Evolutionary conservation across 2,797 vertebrate genomes (phyloP).

Genomic region (Rhodeus uyekii): DNA sequence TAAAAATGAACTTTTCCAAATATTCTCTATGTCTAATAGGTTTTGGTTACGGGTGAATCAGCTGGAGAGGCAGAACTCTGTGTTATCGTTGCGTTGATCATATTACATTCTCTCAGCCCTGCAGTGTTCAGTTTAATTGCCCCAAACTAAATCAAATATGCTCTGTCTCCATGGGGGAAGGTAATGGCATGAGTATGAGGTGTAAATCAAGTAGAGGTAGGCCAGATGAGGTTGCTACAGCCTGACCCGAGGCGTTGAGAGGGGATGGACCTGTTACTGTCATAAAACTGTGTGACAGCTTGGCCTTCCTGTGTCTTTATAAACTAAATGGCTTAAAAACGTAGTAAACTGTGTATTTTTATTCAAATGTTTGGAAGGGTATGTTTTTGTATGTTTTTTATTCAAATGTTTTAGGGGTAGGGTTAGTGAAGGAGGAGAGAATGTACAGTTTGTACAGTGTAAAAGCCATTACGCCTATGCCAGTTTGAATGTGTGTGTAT

Average conservation of each 20-base stretch:
- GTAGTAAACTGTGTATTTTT: too few relatives aligned
- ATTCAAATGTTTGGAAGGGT: too few relatives aligned
- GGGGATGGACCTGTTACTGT: conserved; percentile 70
- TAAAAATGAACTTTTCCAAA: not conserved
- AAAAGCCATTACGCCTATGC: too few relatives aligned
- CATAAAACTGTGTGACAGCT: conserved; percentile 69
- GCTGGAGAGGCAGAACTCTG: conserved; percentile 28
- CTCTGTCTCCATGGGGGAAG: conserved; percentile 45
- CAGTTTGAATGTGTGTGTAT: too few relatives aligned
- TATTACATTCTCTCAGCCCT: conserved; percentile 58
- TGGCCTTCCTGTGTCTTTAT: too few relatives aligned
- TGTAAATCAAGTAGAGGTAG: conserved; percentile 67
- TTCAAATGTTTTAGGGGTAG: too few relatives aligned
- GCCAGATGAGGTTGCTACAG: conserved; percentile 49
- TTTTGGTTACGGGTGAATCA: conserved; percentile 2
- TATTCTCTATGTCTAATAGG: not conserved
- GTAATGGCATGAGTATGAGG: conserved; percentile 48
- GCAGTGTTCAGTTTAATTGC: conserved; percentile 71
- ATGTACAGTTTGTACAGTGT: too few relatives aligned
- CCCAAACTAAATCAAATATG: conserved; percentile 67
- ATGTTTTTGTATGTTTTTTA: too few relatives aligned
- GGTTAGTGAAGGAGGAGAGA: too few relatives aligned
- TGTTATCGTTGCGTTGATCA: conserved; percentile 57
- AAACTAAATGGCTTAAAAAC: too few relatives aligned
- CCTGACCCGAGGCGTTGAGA: conserved; percentile 54